Evolutionary conservation across 2,113 vertebrate species (phyloP).

Genomic region (Thryonomys swinderianus): DNA sequence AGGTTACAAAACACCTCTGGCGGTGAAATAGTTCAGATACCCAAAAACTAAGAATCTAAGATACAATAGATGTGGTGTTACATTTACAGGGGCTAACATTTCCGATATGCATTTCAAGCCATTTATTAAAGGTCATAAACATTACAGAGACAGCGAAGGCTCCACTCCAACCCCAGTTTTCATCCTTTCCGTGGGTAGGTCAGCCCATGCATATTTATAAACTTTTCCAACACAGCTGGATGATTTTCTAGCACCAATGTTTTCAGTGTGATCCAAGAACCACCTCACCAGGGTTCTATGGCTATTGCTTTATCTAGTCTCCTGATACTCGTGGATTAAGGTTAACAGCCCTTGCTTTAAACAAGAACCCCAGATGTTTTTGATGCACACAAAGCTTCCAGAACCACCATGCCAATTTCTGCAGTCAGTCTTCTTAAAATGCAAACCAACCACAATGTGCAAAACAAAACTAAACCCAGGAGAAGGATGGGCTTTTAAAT

Average conservation of each 20-base stretch:
- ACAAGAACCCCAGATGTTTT: neutral
- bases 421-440: constrained; percentile 14
- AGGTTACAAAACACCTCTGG: neutral
- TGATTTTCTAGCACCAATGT: neutral
- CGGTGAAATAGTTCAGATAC: neutral
- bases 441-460: neutral
- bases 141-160: neutral
- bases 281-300: neutral
- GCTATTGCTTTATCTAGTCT: neutral
- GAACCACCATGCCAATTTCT: neutral
- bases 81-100: neutral
- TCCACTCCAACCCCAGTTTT: neutral
- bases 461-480: neutral
- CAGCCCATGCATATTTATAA: neutral
- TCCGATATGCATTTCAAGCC: neutral
- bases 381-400: neutral
- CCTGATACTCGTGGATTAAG: neutral
- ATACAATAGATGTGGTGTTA: neutral
- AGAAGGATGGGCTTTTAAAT: neutral
- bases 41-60: neutral
- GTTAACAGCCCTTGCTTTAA: neutral
- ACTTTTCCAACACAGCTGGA: neutral
- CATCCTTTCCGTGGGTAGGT: neutral
- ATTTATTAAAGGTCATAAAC: neutral
- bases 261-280: neutral